These are phyloP conservation scores for Peribatodes rhomboidaria DNA, from an alignment of 2,888 invertebrate genomes.

Conservation along the genomic window DNA sequence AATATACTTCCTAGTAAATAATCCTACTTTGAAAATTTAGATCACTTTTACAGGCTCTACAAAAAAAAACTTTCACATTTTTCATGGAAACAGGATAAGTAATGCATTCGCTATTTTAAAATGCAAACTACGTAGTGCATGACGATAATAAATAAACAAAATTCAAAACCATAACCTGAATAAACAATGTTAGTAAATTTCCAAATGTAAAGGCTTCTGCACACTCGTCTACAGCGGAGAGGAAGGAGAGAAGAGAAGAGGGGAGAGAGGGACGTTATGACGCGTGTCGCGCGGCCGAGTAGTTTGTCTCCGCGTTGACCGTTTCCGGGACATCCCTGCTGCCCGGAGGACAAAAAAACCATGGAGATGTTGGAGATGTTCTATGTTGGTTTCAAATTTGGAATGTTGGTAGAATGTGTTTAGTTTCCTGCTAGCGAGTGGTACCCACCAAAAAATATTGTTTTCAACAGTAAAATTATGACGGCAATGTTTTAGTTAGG, in stretches of 20 bases:
- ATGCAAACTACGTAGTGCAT: background rate
- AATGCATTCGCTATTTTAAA: background rate
- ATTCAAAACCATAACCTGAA: slow-evolving; percentile 11
- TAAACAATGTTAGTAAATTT: slow-evolving; percentile 26
- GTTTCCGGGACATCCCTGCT: slow-evolving; percentile 76
- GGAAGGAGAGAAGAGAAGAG: slow-evolving; percentile 1
- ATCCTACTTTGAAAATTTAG: too few relatives aligned
- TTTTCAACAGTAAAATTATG: too few relatives aligned
- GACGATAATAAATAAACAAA: background rate
- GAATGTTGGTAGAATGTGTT: too few relatives aligned
- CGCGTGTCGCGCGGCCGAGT: slow-evolving; percentile 76
- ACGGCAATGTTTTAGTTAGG: too few relatives aligned
- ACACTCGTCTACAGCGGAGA: slow-evolving; percentile 23
- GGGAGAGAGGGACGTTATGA: slow-evolving; percentile 71
- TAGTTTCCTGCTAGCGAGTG: too few relatives aligned
- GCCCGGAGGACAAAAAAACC: slow-evolving; percentile 49
- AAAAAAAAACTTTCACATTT: too few relatives aligned
- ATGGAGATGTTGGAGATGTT: slow-evolving; percentile 28
- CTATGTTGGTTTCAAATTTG: background rate
- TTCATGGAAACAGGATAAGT: background rate
- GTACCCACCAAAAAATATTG: too few relatives aligned
- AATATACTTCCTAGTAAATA: too few relatives aligned
- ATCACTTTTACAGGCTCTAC: too few relatives aligned
- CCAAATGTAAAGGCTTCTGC: slow-evolving; percentile 39
- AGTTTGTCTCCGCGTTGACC: slow-evolving; percentile 81